phyloP scores from a whole-genome alignment of 2,888 invertebrate species.

The Cerastoderma edule region DNA sequence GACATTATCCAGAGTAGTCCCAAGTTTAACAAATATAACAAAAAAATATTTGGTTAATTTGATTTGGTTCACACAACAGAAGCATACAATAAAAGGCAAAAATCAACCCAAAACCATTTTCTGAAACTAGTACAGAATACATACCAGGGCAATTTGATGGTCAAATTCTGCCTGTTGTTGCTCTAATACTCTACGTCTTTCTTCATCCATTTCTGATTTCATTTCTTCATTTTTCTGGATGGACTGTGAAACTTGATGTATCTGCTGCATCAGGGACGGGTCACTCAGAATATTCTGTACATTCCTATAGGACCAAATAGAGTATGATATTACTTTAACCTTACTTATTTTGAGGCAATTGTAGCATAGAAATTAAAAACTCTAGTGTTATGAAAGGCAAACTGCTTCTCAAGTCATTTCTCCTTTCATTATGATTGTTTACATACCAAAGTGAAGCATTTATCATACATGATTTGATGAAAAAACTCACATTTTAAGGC shows the following conservation, averaged over 20 bases:
- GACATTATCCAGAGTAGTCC: not conserved
- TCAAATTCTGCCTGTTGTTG: constrained; percentile 80
- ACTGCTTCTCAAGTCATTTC: no score
- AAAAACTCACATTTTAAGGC: no score
- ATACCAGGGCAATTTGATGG: constrained; percentile 69
- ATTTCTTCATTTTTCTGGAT: constrained; percentile 80
- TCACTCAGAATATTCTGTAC: constrained; percentile 88
- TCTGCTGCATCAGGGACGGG: constrained; percentile 94
- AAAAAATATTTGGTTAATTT: not conserved
- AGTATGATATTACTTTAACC: no score
- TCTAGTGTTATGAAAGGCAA: no score
- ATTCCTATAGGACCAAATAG: constrained; percentile 51
- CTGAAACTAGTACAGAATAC: no score
- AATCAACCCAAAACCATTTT: no score
- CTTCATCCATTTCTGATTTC: constrained; percentile 71
- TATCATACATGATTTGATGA: no score
- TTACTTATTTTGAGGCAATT: no score
- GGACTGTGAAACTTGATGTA: constrained; percentile 87
- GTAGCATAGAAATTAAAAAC: no score
- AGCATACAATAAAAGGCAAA: no score
- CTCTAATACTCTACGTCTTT: constrained; percentile 81
- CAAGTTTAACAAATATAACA: not conserved
- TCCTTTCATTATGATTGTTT: no score
- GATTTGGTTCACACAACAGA: not conserved
- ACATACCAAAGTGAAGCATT: no score